Conservation (phyloP, 1,140 invertebrate species). For the Brachystomella parvula region DNA sequence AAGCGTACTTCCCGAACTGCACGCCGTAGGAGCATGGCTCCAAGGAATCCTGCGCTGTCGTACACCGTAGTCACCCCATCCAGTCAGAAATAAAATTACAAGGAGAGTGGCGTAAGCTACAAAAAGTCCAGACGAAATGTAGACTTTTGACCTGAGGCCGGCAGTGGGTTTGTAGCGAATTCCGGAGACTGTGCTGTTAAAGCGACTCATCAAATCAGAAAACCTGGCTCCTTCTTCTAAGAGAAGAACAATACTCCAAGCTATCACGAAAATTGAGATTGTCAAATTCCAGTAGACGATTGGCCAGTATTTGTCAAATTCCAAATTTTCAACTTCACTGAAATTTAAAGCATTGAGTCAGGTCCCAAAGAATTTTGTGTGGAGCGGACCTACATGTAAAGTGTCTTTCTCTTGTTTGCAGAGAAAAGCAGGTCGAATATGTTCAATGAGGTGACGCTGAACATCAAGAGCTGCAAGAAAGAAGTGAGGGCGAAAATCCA, state of each 20-base stretch:
- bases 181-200: neutral
- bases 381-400: too few relatives aligned
- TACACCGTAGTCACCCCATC: neutral
- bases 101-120: neutral
- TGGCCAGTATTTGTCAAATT: conserved; percentile 6
- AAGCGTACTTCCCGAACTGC: neutral
- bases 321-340: neutral
- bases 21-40: neutral
- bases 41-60: neutral
- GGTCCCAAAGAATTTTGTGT: too few relatives aligned
- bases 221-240: neutral
- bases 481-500: too few relatives aligned
- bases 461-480: too few relatives aligned
- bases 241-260: neutral
- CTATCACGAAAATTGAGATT: neutral
- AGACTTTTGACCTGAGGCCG: neutral
- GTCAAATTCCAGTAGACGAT: neutral
- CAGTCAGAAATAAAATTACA: neutral
- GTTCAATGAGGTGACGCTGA: too few relatives aligned
- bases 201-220: neutral
- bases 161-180: neutral
- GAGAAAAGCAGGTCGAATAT: too few relatives aligned
- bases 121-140: neutral
- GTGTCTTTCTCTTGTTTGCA: too few relatives aligned
- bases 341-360: too few relatives aligned